These are phyloP conservation scores for Penaeus monodon DNA, from an alignment of 2,888 invertebrate genomes.

Conservation along the genomic window DNA sequence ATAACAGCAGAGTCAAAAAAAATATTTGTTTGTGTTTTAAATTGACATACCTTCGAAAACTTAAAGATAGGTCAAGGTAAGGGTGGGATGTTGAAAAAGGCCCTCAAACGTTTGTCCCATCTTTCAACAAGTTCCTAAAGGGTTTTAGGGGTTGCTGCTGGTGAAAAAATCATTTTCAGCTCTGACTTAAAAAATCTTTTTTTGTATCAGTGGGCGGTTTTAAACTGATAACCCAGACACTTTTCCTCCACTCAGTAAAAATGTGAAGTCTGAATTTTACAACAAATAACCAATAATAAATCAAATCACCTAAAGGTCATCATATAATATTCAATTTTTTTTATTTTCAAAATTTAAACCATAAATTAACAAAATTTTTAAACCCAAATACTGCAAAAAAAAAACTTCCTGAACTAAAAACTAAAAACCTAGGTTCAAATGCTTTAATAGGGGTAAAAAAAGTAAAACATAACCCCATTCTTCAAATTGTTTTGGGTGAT, in stretches of 20 bases:
- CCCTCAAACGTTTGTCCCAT: slow-evolving; percentile 80
- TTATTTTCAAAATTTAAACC: too few species aligned
- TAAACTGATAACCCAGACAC: slow-evolving; percentile 67
- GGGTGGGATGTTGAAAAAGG: slow-evolving; percentile 80
- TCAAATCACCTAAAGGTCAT: background rate
- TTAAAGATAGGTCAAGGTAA: slow-evolving; percentile 85
- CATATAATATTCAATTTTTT: background rate
- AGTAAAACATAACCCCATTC: too few species aligned
- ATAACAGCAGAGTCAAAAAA: too few species aligned
- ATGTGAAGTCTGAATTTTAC: slow-evolving; percentile 74
- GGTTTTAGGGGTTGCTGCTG: slow-evolving; percentile 18
- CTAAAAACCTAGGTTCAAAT: too few species aligned
- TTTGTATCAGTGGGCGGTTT: slow-evolving; percentile 27
- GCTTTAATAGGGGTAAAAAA: too few species aligned
- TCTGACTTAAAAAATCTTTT: slow-evolving; percentile 67
- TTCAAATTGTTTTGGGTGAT: too few species aligned
- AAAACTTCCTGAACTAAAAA: too few species aligned
- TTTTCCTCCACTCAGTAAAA: slow-evolving; percentile 80
- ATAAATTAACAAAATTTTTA: too few species aligned
- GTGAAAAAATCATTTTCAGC: background rate
- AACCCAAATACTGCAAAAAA: too few species aligned
- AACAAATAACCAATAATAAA: background rate
- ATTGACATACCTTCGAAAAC: slow-evolving; percentile 77
- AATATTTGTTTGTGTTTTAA: too few species aligned
- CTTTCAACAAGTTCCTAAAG: slow-evolving; percentile 64